These are phyloP conservation scores for Radopholus similis DNA, from an alignment of 1,140 invertebrate species.

Conservation along the genomic window DNA sequence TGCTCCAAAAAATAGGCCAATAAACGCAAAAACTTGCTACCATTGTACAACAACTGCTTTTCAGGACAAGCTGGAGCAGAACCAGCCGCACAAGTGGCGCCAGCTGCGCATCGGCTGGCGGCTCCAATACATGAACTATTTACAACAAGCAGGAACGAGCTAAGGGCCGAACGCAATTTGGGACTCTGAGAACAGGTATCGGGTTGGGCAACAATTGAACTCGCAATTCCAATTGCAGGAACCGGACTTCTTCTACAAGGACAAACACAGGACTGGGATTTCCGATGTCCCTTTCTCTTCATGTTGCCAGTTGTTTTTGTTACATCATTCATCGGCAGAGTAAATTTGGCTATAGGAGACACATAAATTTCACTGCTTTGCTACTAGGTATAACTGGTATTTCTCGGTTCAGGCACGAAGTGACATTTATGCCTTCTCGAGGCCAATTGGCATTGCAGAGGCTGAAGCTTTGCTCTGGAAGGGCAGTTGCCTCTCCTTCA, in stretches of 20 bases:
- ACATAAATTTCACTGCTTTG: no score
- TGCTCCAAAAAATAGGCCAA: no score
- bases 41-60: neutral
- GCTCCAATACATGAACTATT: slow-evolving; percentile 57
- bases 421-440: no score
- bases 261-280: slow-evolving; percentile 50
- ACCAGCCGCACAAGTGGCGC: slow-evolving; percentile 55
- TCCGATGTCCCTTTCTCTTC: neutral
- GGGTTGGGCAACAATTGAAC: no score
- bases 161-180: slow-evolving; percentile 45
- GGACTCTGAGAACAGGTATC: slow-evolving; percentile 33
- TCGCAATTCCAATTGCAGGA: no score
- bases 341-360: neutral
- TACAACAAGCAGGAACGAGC: slow-evolving; percentile 57
- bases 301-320: neutral
- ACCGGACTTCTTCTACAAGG: slow-evolving; percentile 59
- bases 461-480: no score
- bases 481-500: no score
- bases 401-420: no score
- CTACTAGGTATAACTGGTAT: no score
- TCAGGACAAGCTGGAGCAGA: slow-evolving; percentile 48
- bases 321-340: neutral
- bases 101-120: slow-evolving; percentile 57
- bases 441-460: no score
- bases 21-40: no score